Evolutionary conservation across 2,113 vertebrate species (phyloP), one percentile per base, ranked within the genome.

Genomic region (Anguilla japonica): DNA sequence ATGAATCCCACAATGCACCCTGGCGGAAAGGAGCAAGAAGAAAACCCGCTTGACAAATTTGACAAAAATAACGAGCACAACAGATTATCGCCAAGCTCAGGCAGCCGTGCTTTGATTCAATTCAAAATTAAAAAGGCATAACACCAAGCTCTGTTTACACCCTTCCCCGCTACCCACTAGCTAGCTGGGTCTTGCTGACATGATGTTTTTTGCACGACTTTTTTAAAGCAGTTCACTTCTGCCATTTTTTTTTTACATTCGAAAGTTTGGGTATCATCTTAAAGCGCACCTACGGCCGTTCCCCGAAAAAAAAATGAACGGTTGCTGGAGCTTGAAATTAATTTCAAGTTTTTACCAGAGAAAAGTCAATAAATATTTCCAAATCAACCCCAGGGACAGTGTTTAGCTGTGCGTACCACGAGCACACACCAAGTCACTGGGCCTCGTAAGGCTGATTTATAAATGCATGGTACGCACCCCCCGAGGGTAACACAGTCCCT

Each of bases 321-420:
- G 26, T 75, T 75, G 71, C 71, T 34, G 71, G 71, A 75, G 26
- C 71, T 75, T 75, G 71, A 75, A 75, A 75, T 75, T 75, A 34
- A 75, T 75, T 75, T 75, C 71, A 75, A 75, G 71, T 75, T 75
- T 75, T 75, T 75, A n/a, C 71, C 26, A 26, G 71, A 75, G n/a
- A 75, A 75, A 75, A 75, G 71, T 75, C 71, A 75, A 75, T n/a
- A 75, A 75, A 75, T 26, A 75, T 75, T 75, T 75, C 71, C 71
- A 75, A 29, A 75, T 26, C 71, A 34, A 75, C 71, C 71, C 71
- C 9, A 75, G 71, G 71, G 71, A 75, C 34, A 75, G 71, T 75
- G 71, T 34, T 75, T 29, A 75, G 71, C 34, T 75, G 71, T n/a
- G 71, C n/a, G n/a, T 75, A 75, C 71, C 71, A 13, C n/a, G 2